Evolutionary conservation across 2,113 vertebrate genomes (phyloP), one percentile per base, ranked within the genome.

Genomic region (Tychaedon coryphoeus): DNA sequence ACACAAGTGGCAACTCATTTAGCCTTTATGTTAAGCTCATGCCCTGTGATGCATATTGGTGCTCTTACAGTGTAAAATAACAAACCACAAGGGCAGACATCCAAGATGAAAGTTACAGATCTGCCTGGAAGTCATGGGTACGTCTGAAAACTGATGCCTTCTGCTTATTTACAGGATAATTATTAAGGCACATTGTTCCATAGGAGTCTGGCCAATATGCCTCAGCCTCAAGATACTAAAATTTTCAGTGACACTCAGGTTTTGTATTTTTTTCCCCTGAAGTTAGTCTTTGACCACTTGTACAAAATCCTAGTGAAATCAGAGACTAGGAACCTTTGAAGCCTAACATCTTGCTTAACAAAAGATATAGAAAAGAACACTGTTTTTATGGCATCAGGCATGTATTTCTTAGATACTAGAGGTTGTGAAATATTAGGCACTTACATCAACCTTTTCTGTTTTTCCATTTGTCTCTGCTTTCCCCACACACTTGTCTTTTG

Each of bases 401-500:
- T 54, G 18, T 84, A 33, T 70, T 85, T 92, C 86, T 92, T 67
- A 88, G 72, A 56, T 40, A 77, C 22, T n/a, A 34, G 43, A 88
- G 45, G 72, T 40, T 94, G 61, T 88, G 85, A 93, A 88, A 81
- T 92, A 80, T 40, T 86, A 93, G 88, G 64, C 60, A 87, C 45
- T 95, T 79, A 58, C 42, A 93, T 83, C 88, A 92, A 80, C 94
- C 58, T 86, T 88, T 51, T 88, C 56, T 88, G 83, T 1, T 96
- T 94, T 92, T 74, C 72, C 43, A 74, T 95, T 95, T 95, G 82
- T 93, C 79, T 93, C 80, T 93, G 48, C 83, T 88, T 93, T 95
- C 76, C 79, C 58, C 67, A 65, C 65, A 88, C 88, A 88, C 79
- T 95, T 93, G 75, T 91, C 94, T 93, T 96, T 94, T 97, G 95